Percentiles rank a stretch among this genome's conserved stretches.
These are phyloP conservation scores for Zelostemma sp. DNA, from an alignment of 1,140 invertebrate species.

Conservation along the genomic window DNA sequence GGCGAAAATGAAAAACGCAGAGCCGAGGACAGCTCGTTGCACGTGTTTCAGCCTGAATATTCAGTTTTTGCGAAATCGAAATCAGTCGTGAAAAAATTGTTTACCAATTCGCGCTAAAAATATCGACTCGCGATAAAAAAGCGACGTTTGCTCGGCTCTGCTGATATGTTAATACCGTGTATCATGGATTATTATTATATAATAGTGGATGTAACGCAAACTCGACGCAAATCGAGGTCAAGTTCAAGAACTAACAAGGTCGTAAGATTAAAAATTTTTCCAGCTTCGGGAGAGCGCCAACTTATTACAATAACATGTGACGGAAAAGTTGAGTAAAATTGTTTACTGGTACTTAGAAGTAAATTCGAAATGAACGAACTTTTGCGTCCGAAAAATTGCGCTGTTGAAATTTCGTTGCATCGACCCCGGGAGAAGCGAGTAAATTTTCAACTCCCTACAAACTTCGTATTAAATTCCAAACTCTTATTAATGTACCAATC, in stretches of 20 bases:
- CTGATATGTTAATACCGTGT: constrained; percentile 42
- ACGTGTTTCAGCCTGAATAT: constrained; percentile 12
- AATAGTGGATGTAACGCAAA: constrained; percentile 35
- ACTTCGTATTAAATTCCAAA: constrained; percentile 20
- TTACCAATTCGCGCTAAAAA: too few relatives aligned
- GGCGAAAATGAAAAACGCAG: constrained; percentile 6
- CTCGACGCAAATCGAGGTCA: constrained; percentile 28
- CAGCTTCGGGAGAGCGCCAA: too few relatives aligned
- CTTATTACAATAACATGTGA: too few relatives aligned
- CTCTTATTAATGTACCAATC: constrained; percentile 11
- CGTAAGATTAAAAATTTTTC: not conserved
- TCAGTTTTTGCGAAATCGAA: too few relatives aligned
- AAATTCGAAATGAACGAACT: too few relatives aligned
- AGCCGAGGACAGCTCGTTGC: constrained; percentile 19
- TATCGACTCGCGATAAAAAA: too few relatives aligned
- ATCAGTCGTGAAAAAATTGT: too few relatives aligned
- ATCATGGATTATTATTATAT: constrained; percentile 25
- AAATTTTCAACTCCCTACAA: constrained; percentile 14
- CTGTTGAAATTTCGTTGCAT: constrained; percentile 4
- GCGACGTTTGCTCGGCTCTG: constrained; percentile 37
- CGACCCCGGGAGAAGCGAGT: not conserved
- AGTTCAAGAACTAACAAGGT: constrained; percentile 20
- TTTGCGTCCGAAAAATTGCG: not conserved
- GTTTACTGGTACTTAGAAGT: not conserved
- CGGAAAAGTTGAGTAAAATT: not conserved